These are phyloP conservation scores for Amiota mariae DNA, from an alignment of 2,888 invertebrate species.

Conservation along the genomic window DNA sequence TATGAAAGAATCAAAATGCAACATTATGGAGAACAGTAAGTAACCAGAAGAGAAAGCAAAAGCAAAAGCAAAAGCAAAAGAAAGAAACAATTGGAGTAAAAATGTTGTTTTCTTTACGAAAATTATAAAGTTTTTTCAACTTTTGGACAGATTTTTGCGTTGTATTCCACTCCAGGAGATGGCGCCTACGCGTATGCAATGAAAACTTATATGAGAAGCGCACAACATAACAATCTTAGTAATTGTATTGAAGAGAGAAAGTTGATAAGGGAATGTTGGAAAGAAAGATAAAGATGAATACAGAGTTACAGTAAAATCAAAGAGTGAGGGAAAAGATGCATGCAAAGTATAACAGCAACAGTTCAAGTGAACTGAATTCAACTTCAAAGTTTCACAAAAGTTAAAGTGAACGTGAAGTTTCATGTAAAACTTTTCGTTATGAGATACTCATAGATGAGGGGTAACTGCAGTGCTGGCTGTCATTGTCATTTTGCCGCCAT, in stretches of 20 bases:
- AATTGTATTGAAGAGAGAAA: neutral
- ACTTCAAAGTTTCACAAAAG: constrained; percentile 16
- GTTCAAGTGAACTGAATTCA: neutral
- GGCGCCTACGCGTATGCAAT: constrained; percentile 12
- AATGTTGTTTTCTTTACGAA: neutral
- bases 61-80: neutral
- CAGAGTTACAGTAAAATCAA: neutral
- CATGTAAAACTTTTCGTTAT: neutral
- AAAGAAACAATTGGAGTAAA: neutral
- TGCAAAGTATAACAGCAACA: neutral
- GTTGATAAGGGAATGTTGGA: too few relatives aligned
- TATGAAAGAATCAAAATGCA: constrained; percentile 17
- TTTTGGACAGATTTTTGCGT: constrained; percentile 11
- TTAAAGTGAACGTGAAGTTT: constrained; percentile 24
- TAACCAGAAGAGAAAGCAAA: neutral
- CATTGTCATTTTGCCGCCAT: too few relatives aligned
- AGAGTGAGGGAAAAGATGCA: too few relatives aligned
- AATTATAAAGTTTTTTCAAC: neutral
- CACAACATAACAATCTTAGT: neutral
- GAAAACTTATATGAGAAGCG: neutral
- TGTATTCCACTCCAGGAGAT: neutral
- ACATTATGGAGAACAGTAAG: neutral
- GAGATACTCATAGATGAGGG: too few relatives aligned
- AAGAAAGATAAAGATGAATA: too few relatives aligned
- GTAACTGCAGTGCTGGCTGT: too few relatives aligned